Percentiles rank a stretch among this genome's conserved stretches.
Evolutionary conservation across 2,113 vertebrate species (phyloP).

Genomic region (Haemorhous mexicanus): DNA sequence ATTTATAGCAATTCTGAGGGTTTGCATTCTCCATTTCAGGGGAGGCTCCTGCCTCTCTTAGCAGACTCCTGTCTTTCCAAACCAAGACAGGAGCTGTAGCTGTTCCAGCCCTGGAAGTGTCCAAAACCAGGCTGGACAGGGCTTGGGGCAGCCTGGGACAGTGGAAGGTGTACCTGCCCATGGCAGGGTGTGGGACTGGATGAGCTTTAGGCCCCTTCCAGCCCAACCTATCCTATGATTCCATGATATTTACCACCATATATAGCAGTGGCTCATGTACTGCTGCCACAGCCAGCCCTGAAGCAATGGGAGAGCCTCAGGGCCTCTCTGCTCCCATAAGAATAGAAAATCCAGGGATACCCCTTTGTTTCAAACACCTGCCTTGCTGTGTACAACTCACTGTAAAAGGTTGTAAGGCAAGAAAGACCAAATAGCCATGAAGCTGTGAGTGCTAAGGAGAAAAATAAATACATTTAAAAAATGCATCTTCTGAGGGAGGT

Average conservation of each 20-base stretch:
- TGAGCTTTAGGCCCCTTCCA: neutral
- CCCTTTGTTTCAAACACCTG: neutral
- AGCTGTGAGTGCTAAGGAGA: neutral
- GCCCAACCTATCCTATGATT: neutral
- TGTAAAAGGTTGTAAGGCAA: neutral
- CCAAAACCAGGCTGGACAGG: fast-evolving
- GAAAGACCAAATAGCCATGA: neutral
- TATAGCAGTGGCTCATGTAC: fast-evolving
- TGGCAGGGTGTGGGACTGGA: fast-evolving
- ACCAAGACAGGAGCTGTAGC: neutral
- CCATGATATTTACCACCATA: neutral
- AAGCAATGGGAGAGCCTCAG: neutral
- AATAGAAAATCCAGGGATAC: neutral
- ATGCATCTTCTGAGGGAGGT: neutral
- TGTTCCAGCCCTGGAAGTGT: neutral
- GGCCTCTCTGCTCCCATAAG: neutral
- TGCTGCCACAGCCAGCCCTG: neutral
- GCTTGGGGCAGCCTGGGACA: fast-evolving
- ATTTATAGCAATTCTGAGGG: too few species aligned
- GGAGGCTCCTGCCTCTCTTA: too few species aligned
- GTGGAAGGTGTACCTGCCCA: neutral
- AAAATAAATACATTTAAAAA: neutral
- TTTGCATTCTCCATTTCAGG: too few species aligned
- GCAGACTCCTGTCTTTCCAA: too few species aligned
- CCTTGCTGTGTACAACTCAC: fast-evolving